Conservation (phyloP, 2,797 vertebrate genomes). For the Ctenopoma multispine region DNA sequence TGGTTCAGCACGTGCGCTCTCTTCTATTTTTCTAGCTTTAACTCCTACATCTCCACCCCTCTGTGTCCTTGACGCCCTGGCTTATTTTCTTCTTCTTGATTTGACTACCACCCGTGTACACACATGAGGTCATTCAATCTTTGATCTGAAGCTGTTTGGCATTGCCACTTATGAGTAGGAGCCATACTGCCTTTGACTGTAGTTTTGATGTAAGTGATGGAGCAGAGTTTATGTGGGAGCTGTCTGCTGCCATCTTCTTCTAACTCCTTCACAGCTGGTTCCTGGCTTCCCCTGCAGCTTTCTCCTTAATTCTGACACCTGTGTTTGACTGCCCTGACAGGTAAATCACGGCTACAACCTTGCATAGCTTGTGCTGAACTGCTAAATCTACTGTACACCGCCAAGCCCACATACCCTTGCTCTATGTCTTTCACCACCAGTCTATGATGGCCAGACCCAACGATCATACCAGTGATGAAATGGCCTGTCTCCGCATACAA, state of each 20-base stretch:
- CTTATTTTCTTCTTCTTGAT: constrained; percentile 51
- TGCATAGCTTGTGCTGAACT: constrained; percentile 43
- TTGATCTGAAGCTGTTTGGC: constrained; percentile 67
- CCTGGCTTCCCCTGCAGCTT: constrained; percentile 40
- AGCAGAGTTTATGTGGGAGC: constrained; percentile 38
- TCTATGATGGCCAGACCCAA: constrained; percentile 51
- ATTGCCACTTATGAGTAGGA: constrained; percentile 37
- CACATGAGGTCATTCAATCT: constrained; percentile 60
- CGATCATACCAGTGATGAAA: constrained; percentile 62
- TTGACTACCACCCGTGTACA: constrained; percentile 42
- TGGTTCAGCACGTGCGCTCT: not conserved
- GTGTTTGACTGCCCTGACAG: constrained; percentile 53
- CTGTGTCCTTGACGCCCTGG: constrained; percentile 57
- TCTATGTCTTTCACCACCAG: constrained; percentile 64
- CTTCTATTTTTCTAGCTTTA: constrained; percentile 36
- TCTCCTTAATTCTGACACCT: constrained; percentile 64
- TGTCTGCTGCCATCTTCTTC: constrained; percentile 41
- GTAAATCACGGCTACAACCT: constrained; percentile 48
- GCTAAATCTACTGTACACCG: constrained; percentile 41
- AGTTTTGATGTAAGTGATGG: constrained; percentile 50
- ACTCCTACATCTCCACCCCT: constrained; percentile 15
- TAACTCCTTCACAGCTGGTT: constrained; percentile 58
- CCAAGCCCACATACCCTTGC: constrained; percentile 44
- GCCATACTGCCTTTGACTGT: constrained; percentile 58
- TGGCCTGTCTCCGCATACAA: constrained; percentile 51